Percentiles rank a stretch among this genome's conserved stretches.
Evolutionary conservation across 2,888 invertebrate genomes (phyloP).

Genomic region (Chrysolina oricalcia): DNA sequence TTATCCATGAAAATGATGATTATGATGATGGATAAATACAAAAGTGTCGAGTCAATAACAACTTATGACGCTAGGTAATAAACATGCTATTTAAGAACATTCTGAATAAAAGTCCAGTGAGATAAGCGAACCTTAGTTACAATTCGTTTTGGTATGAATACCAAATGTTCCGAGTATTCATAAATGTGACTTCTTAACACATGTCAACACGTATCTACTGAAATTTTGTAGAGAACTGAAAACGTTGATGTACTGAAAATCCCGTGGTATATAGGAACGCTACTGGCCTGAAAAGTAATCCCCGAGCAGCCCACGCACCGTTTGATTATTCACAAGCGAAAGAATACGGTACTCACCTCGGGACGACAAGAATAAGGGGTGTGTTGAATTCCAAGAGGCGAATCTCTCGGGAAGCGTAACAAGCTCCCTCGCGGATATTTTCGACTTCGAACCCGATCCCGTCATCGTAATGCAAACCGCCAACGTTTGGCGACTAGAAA

Average conservation of each 20-base stretch:
- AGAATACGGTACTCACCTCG: constrained; percentile 7
- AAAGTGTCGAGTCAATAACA: no score
- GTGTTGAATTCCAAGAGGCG: constrained; percentile 36
- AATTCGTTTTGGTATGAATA: no score
- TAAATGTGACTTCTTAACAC: no score
- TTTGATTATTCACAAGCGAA: constrained; percentile 22
- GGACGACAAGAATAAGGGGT: constrained; percentile 20
- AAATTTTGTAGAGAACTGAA: no score
- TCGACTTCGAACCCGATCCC: constrained; percentile 37
- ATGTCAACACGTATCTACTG: no score
- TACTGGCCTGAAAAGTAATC: background rate
- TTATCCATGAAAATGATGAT: no score
- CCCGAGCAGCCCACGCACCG: background rate
- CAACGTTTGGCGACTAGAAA: constrained; percentile 1
- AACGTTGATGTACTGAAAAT: background rate
- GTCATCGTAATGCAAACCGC: constrained; percentile 12
- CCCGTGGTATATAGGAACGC: background rate
- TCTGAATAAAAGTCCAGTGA: no score
- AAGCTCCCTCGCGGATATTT: constrained; percentile 42
- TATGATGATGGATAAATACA: no score
- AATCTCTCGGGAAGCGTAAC: constrained; percentile 38
- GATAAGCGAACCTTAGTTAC: no score
- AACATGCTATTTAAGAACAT: no score
- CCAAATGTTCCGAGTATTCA: no score
- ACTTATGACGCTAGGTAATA: no score